phyloP scores from a whole-genome alignment of 1,140 invertebrate genomes.

The Prorops nasuta region DNA sequence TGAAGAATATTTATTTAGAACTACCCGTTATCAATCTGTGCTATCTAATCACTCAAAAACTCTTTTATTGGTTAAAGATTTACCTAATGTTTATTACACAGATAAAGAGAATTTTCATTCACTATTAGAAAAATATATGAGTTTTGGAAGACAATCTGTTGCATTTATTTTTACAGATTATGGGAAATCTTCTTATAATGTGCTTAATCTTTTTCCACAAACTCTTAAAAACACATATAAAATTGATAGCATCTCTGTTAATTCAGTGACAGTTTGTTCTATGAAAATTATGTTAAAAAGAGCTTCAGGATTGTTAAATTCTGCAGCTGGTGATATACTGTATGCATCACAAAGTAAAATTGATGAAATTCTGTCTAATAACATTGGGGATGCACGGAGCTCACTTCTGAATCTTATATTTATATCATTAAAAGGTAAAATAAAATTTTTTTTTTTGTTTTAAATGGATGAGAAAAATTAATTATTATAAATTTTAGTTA shows the following conservation, averaged over 20 bases:
- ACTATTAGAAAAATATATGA: conserved; percentile 63
- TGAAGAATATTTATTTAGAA: conserved; percentile 66
- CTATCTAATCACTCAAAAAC: conserved; percentile 56
- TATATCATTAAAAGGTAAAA: conserved; percentile 64
- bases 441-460: conserved; percentile 1
- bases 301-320: conserved; percentile 59
- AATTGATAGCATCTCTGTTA: conserved; percentile 58
- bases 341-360: conserved; percentile 58
- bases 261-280: conserved; percentile 62
- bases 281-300: conserved; percentile 68
- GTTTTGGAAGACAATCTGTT: conserved; percentile 65
- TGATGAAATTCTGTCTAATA: conserved; percentile 67
- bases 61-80: conserved; percentile 70
- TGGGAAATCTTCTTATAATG: too few species aligned
- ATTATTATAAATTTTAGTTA: conserved; percentile 2
- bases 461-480: conserved; percentile 14
- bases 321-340: conserved; percentile 54
- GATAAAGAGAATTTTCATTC: conserved; percentile 62
- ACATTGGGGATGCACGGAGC: conserved; percentile 69
- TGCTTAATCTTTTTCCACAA: neutral
- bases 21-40: conserved; percentile 68
- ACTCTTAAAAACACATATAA: neutral
- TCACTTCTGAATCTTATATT: conserved; percentile 72
- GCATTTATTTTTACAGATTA: conserved; percentile 71
- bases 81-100: conserved; percentile 69